Conservation (phyloP, 2,113 vertebrate genomes). For the Australoheros scitulus region DNA sequence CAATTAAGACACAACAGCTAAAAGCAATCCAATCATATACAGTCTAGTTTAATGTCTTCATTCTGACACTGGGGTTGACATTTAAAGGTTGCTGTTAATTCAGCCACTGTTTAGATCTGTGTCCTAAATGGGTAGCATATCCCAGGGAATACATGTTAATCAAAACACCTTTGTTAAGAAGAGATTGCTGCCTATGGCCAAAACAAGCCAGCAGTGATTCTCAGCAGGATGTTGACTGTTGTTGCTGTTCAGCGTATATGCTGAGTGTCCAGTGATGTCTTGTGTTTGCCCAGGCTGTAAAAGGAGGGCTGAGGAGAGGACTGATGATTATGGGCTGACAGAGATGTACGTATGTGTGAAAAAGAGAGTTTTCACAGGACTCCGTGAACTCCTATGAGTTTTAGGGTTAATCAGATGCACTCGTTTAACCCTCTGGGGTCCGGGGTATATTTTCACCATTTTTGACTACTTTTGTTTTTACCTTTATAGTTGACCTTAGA, state of each 20-base stretch:
- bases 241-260: background rate
- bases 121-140: background rate
- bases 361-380: background rate
- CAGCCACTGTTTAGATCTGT: background rate
- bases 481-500: too few species aligned
- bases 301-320: background rate
- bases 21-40: background rate
- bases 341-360: background rate
- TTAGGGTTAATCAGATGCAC: background rate
- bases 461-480: too few species aligned
- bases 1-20: slow-evolving; percentile 36
- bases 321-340: background rate
- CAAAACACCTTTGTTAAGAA: background rate
- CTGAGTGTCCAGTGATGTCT: background rate
- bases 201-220: background rate
- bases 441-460: too few species aligned
- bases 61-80: slow-evolving; percentile 7
- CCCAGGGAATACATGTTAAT: background rate
- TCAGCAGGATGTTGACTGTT: background rate
- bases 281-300: background rate
- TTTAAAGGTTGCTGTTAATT: slow-evolving; percentile 28
- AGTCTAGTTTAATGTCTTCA: background rate
- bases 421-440: background rate
- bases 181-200: background rate
- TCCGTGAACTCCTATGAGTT: background rate